Evolutionary conservation across 2,888 invertebrate genomes (phyloP), one percentile per base, ranked within the genome.

Genomic region (Hirtodrosophila duncani): DNA sequence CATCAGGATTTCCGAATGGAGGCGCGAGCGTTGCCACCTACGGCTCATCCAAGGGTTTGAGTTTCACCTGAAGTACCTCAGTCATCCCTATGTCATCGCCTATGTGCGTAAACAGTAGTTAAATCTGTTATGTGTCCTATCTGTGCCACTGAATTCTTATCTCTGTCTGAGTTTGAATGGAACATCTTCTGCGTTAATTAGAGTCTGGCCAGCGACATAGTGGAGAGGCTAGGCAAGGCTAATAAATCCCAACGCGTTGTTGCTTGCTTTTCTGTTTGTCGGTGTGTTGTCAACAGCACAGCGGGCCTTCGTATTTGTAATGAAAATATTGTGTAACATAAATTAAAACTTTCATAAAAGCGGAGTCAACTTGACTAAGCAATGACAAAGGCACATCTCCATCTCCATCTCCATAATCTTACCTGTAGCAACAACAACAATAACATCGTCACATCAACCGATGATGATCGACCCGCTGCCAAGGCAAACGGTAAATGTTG

Each of bases 281-380:
- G 52, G 43, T 33, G 48, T 59, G 53, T 61, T 61, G 59, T 59
- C 61, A 60, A 29, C 58, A 26, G 29, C 61, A 21, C 58, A 60
- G 61, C 61, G 61, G 61, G 57, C n/a, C 23, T 30, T n/a, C 8
- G 10, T n/a, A 26, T 36, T 5, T 37, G 26, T 52, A 63, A 72
- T 65, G 56, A 63, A 69, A 74, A 66, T 81, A 59, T 78, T 81
- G 64, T 56, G 64, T 63, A 55, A 61, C 79, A 81, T 74, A 74
- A 67, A 78, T 78, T 56, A 67, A 17, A 66, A 74, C 66, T 72
- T 59, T 71, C 41, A 43, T 24, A 45, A 50, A 21, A 21, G 24
- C 29, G n/a, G n/a, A n/a, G n/a, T n/a, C n/a, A n/a, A n/a, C n/a
- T n/a, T n/a, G n/a, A n/a, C n/a, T n/a, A n/a, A n/a, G n/a, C n/a